Evolutionary conservation across 1,140 invertebrate species (phyloP).

Genomic region (Tribolium castaneum): DNA sequence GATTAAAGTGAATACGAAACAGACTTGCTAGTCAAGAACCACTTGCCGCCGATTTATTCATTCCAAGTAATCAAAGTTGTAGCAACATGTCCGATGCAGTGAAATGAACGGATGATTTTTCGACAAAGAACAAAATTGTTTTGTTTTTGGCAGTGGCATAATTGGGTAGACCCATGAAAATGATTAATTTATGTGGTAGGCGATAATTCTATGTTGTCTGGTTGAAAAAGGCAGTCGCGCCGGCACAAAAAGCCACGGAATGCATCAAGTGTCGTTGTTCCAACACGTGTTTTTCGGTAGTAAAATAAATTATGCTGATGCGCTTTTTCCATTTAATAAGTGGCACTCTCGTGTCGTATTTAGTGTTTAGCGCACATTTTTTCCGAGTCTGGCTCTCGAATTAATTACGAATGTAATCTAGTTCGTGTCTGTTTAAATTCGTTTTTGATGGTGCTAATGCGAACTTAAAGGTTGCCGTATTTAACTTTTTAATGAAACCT

Average conservation of each 20-base stretch:
- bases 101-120: too few relatives aligned
- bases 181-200: too few relatives aligned
- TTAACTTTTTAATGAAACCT: conserved; percentile 53
- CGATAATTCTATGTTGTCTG: neutral
- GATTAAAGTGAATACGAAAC: neutral
- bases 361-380: conserved; percentile 10
- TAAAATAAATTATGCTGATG: conserved; percentile 17
- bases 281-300: conserved; percentile 5
- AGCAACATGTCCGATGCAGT: too few relatives aligned
- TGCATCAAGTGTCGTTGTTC: neutral
- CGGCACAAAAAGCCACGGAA: neutral
- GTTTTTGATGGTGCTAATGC: conserved; percentile 47
- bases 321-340: conserved; percentile 6
- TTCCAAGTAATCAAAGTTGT: neutral
- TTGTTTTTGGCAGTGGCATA: too few relatives aligned
- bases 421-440: conserved; percentile 43
- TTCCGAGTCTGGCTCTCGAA: conserved; percentile 19
- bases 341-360: conserved; percentile 28
- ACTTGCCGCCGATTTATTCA: too few relatives aligned
- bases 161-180: neutral
- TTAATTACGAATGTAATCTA: conserved; percentile 37
- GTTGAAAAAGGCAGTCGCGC: neutral
- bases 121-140: too few relatives aligned
- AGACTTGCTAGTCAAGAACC: neutral
- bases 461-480: conserved; percentile 42